Percentiles rank a stretch among this genome's conserved stretches.
Evolutionary conservation across 2,888 invertebrate species (phyloP).

Genomic region (Rhingia rostrata): DNA sequence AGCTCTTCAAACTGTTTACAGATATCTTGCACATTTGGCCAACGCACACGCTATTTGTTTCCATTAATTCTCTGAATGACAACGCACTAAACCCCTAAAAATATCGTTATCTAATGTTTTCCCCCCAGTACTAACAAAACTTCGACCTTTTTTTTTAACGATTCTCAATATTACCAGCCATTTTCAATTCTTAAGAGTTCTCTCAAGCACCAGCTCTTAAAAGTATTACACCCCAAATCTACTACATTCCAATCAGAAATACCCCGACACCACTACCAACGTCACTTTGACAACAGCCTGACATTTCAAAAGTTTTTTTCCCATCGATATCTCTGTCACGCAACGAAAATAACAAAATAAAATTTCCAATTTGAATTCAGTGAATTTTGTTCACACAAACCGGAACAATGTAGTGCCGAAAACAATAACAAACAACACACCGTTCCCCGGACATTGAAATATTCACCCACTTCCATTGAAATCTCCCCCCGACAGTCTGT

Average conservation of each 20-base stretch:
- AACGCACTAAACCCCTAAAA: too few species aligned
- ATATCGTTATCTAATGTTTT: background rate
- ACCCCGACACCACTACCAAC: background rate
- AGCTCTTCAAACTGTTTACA: background rate
- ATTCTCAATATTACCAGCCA: background rate
- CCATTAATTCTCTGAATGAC: background rate
- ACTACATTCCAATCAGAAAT: background rate
- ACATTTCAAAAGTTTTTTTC: constrained; percentile 11
- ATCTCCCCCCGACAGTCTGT: constrained; percentile 26
- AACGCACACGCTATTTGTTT: background rate
- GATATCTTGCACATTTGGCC: background rate
- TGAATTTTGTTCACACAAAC: background rate
- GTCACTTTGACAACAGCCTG: constrained; percentile 29
- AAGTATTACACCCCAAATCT: background rate
- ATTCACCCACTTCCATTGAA: constrained; percentile 28
- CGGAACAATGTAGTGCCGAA: background rate
- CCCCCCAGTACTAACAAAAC: background rate
- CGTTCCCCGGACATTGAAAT: background rate
- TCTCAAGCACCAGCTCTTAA: background rate
- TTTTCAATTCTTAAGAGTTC: background rate
- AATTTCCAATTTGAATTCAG: constrained; percentile 10
- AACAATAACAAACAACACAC: background rate
- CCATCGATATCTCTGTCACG: background rate
- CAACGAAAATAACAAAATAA: constrained; percentile 23
- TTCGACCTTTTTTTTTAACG: background rate